phyloP scores from a whole-genome alignment of 2,888 invertebrate species.

The Drosophila leonis region DNA sequence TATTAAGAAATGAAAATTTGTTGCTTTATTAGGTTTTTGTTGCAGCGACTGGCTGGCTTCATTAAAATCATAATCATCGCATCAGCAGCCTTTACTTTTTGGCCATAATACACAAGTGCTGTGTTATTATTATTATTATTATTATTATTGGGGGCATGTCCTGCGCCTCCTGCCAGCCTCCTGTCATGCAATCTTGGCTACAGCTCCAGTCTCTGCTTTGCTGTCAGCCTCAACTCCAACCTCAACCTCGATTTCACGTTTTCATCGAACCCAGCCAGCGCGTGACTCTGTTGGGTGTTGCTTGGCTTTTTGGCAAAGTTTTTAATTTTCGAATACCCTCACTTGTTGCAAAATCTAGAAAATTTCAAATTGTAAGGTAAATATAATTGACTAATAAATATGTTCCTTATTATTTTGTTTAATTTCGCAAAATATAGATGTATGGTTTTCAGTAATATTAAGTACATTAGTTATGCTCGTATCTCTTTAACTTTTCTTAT shows the following conservation, averaged over 20 bases:
- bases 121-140: constrained; percentile 48
- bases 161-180: constrained; percentile 53
- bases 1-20: constrained; percentile 81
- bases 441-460: not conserved
- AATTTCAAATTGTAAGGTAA: not conserved
- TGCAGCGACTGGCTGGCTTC: constrained; percentile 25
- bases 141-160: constrained; percentile 50
- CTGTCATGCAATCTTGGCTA: constrained; percentile 48
- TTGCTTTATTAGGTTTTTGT: constrained; percentile 73
- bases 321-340: constrained; percentile 43
- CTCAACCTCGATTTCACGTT: constrained; percentile 54
- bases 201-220: not conserved
- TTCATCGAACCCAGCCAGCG: constrained; percentile 52
- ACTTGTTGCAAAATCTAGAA: not conserved
- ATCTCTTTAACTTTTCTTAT: too few relatives aligned
- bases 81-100: constrained; percentile 57
- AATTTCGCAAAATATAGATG: not conserved
- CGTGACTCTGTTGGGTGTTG: constrained; percentile 49
- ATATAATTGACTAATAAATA: not conserved
- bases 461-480: too few relatives aligned
- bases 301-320: constrained; percentile 37
- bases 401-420: not conserved
- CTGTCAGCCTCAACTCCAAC: constrained; percentile 10
- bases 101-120: constrained; percentile 50
- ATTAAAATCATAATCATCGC: constrained; percentile 54